Evolutionary conservation across 2,888 invertebrate species (phyloP).

Genomic region (Tinea semifulvella): DNA sequence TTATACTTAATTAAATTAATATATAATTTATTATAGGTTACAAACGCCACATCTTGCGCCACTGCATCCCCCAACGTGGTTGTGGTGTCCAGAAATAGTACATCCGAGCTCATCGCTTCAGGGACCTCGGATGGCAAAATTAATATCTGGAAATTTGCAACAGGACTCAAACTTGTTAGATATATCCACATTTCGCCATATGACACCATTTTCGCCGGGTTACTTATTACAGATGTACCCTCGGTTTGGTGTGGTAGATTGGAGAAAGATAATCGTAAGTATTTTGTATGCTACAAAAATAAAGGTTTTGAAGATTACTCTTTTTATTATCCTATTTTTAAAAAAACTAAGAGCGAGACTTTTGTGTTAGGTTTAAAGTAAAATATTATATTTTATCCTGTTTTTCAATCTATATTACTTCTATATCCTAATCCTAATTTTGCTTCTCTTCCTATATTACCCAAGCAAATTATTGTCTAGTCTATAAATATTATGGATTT

Average conservation of each 20-base stretch:
- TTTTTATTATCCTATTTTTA: too few species aligned
- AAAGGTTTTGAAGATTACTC: too few species aligned
- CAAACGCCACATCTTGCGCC: constrained; percentile 85
- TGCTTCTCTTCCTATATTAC: too few species aligned
- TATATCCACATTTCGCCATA: constrained; percentile 62
- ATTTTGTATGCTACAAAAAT: too few species aligned
- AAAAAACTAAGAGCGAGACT: too few species aligned
- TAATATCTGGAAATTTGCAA: constrained; percentile 85
- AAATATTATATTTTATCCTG: too few species aligned
- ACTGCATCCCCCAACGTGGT: constrained; percentile 61
- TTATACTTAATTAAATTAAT: too few species aligned
- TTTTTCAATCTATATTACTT: too few species aligned
- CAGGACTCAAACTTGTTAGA: constrained; percentile 76
- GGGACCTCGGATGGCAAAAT: constrained; percentile 72
- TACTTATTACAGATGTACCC: constrained; percentile 45
- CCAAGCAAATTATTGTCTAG: too few species aligned
- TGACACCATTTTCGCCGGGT: constrained; percentile 59
- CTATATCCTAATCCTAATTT: too few species aligned
- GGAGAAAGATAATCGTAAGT: constrained; percentile 58
- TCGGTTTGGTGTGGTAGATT: constrained; percentile 57
- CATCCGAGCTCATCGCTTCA: constrained; percentile 66
- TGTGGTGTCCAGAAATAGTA: constrained; percentile 69
- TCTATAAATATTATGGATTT: too few species aligned
- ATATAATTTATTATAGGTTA: constrained; percentile 50
- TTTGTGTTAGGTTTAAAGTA: too few species aligned